Evolutionary conservation across 2,888 invertebrate genomes (phyloP), one percentile per base, ranked within the genome.

Genomic region (Chaetoderma sp.): DNA sequence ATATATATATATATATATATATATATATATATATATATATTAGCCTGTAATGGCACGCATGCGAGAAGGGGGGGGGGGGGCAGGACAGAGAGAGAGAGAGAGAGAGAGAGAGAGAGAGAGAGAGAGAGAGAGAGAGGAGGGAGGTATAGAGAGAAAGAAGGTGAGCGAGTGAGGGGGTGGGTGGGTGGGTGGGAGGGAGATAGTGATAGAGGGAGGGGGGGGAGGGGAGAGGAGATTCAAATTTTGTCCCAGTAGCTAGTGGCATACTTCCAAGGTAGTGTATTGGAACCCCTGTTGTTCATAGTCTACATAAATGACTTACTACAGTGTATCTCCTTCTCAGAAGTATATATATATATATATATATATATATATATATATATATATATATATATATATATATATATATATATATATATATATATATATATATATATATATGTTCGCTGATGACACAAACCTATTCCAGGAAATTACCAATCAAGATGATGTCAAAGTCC

Each of bases 341-440:
- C 23, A 47, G n/a, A 47, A 21, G 23, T 47, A 47, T 47, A 47
- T 47, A 47, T 47, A 47, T 47, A 47, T 47, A 47, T 10, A 47
- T 47, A 47, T 47, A 47, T 47, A 47, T 47, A 47, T 47, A 47
- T 47, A 47, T 47, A 47, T 10, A 47, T 47, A 47, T 47, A 47
- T 47, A 47, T 47, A n/a, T 47, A n/a, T 47, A 47, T 47, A 47
- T 47, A 47, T 47, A 47, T 47, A 47, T 47, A n/a, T 47, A n/a
- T 47, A 47, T 47, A 47, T 21, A n/a, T 47, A 47, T 47, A 47
- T 47, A 47, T 47, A 47, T 47, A 47, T 47, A 47, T 47, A 47
- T 47, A 47, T n/a, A 47, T 47, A 47, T 10, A 47, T 47, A n/a
- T 47, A n/a, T 47, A 47, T 47, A 47, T 47, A 47, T 47, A 47